Base-by-base conservation (phyloP, 2,113 vertebrate genomes). In the Macrotis lagotis region DNA sequence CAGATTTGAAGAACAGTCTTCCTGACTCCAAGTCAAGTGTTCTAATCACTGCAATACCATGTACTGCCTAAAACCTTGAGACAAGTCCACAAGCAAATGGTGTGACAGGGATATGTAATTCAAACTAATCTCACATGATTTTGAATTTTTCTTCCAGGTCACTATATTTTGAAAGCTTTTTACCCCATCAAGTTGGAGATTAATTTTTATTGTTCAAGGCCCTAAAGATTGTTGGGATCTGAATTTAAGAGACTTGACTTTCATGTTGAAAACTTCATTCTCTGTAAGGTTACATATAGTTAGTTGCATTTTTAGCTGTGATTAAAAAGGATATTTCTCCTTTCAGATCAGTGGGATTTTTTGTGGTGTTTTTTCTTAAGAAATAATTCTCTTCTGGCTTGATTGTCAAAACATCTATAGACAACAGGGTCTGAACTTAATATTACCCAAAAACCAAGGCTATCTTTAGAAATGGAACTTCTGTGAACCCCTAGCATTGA, bases 401-500 rank as follows among this genome's bases (percentile, higher is more conserved):
- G 93, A 37, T 4, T 92, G 3, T 95, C 94, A 92, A 95, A 96
- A 53, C 0, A 1, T 74, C 59, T 59, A 26, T 48, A 90, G 28
- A 48, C 92, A 95, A 92, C 88, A 44, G 66, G 94, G 48, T 91
- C 92, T 93, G 90, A 97, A 91, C 59, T 96, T 55, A 97, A 37
- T 66, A 93, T 90, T 92, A 51, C 74, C 0, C 3, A 0, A n/a
- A 93, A 90, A 96, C 94, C 93, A 92, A 90, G 94, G 91, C 49
- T 0, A 0, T 91, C 59, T 66, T 66, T 83, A 93, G 94, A 90
- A 96, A 94, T 49, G 44, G 47, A 93, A 90, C 83, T 92, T 95
- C 93, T 95, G 96, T 90, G 90, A 0, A 0, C 48, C n/a, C n/a
- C 31, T 25, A 3, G 0, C 47, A 52, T 8, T 90, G 74, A 93